Evolutionary conservation across 1,140 invertebrate species (phyloP).

Genomic region (Hirudo medicinalis): DNA sequence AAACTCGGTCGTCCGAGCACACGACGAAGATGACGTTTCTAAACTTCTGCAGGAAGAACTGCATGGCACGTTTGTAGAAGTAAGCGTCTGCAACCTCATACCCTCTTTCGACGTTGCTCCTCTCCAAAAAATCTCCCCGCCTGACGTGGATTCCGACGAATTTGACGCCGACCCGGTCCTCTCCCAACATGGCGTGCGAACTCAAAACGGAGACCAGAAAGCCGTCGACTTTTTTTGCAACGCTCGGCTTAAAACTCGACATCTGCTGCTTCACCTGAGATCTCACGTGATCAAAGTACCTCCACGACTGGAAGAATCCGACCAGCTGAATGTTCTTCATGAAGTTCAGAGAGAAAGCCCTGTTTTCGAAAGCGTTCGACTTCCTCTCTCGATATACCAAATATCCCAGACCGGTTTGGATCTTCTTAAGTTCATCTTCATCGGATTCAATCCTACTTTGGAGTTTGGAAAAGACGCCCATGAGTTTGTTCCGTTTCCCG

Average conservation of each 20-base stretch:
- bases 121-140: conserved; percentile 20
- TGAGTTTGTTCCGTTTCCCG: background rate
- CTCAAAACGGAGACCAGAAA: background rate
- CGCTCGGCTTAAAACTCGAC: conserved; percentile 2
- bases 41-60: conserved; percentile 24
- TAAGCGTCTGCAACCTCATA: conserved; percentile 23
- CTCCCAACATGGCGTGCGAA: background rate
- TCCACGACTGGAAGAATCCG: conserved; percentile 23
- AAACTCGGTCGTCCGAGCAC: conserved; percentile 27
- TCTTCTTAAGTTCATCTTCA: background rate
- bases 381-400: background rate
- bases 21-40: conserved; percentile 27
- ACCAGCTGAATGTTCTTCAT: conserved; percentile 21
- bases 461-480: conserved; percentile 3
- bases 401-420: background rate
- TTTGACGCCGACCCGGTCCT: background rate
- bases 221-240: conserved; percentile 3
- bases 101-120: conserved; percentile 21
- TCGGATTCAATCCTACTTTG: background rate
- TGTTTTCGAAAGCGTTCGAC: conserved; percentile 20
- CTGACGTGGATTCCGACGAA: conserved; percentile 21
- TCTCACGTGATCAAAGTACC: conserved; percentile 23
- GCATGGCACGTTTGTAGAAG: conserved; percentile 26
- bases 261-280: conserved; percentile 18
- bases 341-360: conserved; percentile 23